Percentiles rank a stretch among this genome's conserved stretches.
These are phyloP conservation scores for Tachuris rubrigastra DNA, from an alignment of 2,113 vertebrate genomes.

Conservation along the genomic window DNA sequence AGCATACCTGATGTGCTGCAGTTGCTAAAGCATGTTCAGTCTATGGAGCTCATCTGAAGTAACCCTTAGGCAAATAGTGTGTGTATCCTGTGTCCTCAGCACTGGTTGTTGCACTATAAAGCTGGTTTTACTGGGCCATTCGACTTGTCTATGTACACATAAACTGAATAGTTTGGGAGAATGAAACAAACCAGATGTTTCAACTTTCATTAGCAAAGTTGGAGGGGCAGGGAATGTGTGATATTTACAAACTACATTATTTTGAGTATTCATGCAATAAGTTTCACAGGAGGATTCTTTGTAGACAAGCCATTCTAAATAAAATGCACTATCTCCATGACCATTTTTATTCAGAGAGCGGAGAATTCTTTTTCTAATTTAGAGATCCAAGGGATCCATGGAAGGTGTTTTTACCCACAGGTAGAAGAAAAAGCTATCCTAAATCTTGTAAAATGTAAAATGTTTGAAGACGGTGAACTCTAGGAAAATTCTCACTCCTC, in stretches of 20 bases:
- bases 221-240: neutral
- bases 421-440: neutral
- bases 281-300: neutral
- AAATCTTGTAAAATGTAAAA: neutral
- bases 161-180: neutral
- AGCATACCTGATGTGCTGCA: neutral
- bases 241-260: neutral
- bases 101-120: neutral
- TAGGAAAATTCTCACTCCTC: neutral
- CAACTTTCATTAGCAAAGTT: neutral
- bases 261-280: neutral
- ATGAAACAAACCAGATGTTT: neutral
- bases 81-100: neutral
- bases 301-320: neutral
- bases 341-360: neutral
- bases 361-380: neutral
- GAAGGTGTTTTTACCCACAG: neutral
- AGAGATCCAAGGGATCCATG: neutral
- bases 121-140: neutral
- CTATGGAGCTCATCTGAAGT: neutral
- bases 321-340: neutral
- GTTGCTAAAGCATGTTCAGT: rapidly evolving
- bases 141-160: neutral
- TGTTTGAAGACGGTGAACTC: neutral
- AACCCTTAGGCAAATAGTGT: neutral